Percentiles rank a stretch among this genome's conserved stretches.
Conservation (phyloP, 2,113 vertebrate species). For the Alces alces region DNA sequence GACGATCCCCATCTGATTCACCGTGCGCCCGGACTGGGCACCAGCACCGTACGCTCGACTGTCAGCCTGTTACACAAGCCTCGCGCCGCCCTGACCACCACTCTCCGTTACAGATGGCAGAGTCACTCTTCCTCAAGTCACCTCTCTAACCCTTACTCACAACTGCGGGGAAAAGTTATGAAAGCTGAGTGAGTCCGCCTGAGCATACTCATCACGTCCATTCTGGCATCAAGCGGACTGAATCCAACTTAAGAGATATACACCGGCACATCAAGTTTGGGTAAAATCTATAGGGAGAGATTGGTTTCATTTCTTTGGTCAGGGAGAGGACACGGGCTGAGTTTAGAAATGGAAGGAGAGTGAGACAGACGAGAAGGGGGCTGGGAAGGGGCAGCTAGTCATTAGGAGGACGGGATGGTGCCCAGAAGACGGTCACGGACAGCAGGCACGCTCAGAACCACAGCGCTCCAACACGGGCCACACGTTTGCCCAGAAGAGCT, state of each 20-base stretch:
- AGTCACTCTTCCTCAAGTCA: background rate
- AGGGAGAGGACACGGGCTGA: background rate
- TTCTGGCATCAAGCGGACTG: background rate
- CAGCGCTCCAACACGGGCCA: background rate
- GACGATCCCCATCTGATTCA: background rate
- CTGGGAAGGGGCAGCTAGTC: background rate
- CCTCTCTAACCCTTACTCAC: background rate
- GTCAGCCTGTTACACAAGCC: background rate
- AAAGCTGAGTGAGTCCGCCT: background rate
- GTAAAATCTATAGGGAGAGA: background rate
- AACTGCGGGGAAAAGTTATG: background rate
- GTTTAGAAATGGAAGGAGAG: background rate
- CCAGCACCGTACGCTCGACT: background rate
- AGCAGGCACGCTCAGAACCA: background rate
- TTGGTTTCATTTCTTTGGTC: background rate
- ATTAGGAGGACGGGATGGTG: fast-evolving
- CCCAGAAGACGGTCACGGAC: background rate
- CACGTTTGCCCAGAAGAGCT: background rate
- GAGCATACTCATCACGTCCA: background rate
- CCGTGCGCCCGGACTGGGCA: background rate
- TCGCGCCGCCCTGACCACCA: background rate
- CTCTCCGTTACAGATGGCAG: background rate
- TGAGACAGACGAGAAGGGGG: background rate
- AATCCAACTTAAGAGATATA: background rate
- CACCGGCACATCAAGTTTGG: background rate